Base-by-base conservation (phyloP, 2,113 vertebrate species). In the Gymnorhina tibicen region DNA sequence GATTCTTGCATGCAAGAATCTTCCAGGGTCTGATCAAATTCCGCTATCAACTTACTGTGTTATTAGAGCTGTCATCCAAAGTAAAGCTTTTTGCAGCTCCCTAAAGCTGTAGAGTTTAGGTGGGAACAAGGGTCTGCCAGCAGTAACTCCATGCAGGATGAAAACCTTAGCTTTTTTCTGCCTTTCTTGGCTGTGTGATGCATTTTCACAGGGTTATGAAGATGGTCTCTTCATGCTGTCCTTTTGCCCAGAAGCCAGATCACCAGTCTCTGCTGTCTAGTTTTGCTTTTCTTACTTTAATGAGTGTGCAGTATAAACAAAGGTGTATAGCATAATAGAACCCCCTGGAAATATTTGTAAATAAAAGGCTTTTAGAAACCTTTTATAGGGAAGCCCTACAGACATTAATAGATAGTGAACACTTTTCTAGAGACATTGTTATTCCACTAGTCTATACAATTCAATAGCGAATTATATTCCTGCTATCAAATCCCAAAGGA, bases 401-500 rank as follows among this genome's bases (percentile, higher is more conserved):
- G 90, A 72, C 83, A 72, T 89, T 91, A 84, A 78, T 44, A 92
- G 90, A 75, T 56, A 93, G 28, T 24, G 79, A 92, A 75, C 32
- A 68, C 79, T 92, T 77, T 91, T 91, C 85, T 93, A 72, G 85
- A 84, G 72, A 44, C 46, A 84, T 84, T 96, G 90, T 94, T 92
- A 91, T 84, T 81, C 56, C 79, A 39, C 60, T 74, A 72, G 85
- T 87, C 92, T 94, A n/a, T 94, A 96, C 76, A 84, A 91, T 92
- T 94, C 90, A 87, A 90, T 78, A 84, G 79, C 0, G 0, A 94
- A 96, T 96, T 96, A 91, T 77, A 92, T 84, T 94, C 76, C 73
- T 78, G 60, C 88, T 93, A 91, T 89, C 90, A 92, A 95, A 75
- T 93, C 93, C 85, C 95, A 68, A 84, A 78, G 76, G 85, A 87